phyloP scores from a whole-genome alignment of 2,113 vertebrate species.

The Brachionichthys hirsutus region DNA sequence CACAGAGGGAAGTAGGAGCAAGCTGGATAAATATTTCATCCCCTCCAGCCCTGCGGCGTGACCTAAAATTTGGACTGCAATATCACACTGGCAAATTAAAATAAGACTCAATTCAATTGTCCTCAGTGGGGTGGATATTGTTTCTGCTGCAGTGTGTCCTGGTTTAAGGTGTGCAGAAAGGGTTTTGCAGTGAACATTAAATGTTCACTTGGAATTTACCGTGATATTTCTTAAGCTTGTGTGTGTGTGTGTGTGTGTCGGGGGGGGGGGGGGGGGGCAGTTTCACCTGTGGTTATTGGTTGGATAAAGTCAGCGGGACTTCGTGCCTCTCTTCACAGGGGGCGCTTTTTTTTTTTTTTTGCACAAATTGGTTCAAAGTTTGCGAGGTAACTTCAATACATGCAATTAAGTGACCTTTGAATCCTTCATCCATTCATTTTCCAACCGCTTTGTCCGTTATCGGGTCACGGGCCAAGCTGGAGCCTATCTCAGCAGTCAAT shows the following conservation, averaged over 20 bases:
- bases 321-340: not conserved
- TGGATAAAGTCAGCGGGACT: conserved; percentile 12
- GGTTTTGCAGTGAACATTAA: conserved; percentile 20
- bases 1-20: conserved; percentile 48
- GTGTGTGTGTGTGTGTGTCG: too few species aligned
- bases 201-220: conserved; percentile 4
- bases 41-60: conserved; percentile 32
- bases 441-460: too few species aligned
- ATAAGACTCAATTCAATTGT: conserved; percentile 35
- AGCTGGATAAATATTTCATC: conserved; percentile 67
- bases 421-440: too few species aligned
- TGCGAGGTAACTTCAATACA: not conserved
- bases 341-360: not conserved
- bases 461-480: too few species aligned
- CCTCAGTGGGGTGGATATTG: conserved; percentile 6
- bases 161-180: not conserved
- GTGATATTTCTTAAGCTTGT: not conserved
- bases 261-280: not conserved
- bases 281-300: conserved; percentile 9
- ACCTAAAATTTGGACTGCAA: conserved; percentile 50
- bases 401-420: too few species aligned
- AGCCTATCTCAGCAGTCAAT: too few species aligned
- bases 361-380: not conserved
- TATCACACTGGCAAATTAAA: conserved; percentile 27
- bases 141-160: conserved; percentile 4